These are phyloP conservation scores for Sterrhoptilus dennistouni DNA, from an alignment of 2,113 vertebrate species.

Conservation along the genomic window DNA sequence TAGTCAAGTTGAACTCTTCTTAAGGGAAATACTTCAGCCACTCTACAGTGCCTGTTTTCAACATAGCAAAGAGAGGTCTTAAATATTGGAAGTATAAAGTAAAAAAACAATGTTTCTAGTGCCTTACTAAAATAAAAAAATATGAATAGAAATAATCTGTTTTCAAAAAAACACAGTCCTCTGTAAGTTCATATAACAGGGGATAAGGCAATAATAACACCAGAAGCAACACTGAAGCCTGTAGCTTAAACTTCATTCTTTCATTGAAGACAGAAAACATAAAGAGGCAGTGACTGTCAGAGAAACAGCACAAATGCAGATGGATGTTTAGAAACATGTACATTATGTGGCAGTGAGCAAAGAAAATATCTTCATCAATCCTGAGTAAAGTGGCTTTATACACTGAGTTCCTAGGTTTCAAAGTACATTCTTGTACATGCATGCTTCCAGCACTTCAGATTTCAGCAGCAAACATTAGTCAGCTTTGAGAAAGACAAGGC, in stretches of 20 bases:
- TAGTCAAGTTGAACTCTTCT: background rate
- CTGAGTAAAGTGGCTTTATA: background rate
- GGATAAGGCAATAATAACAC: background rate
- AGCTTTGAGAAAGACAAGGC: background rate
- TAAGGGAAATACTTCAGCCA: background rate
- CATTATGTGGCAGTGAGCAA: background rate
- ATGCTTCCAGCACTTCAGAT: background rate
- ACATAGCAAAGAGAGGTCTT: background rate
- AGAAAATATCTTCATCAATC: background rate
- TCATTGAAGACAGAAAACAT: background rate
- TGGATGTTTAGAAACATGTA: background rate
- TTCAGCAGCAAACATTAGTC: background rate
- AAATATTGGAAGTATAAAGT: background rate
- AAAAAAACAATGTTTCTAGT: background rate
- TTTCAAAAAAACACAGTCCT: background rate
- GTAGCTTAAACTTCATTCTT: background rate
- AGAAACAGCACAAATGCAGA: conserved; percentile 25
- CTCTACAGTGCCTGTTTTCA: background rate
- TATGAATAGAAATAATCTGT: background rate
- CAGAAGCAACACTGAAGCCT: background rate
- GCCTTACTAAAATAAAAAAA: conserved; percentile 1
- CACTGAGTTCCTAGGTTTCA: background rate
- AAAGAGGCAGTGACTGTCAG: background rate
- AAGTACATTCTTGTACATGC: background rate
- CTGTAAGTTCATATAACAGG: background rate